Percentiles rank a stretch among this genome's conserved stretches.
Evolutionary conservation across 2,797 vertebrate species (phyloP).

Genomic region (Hapalemur alaotrensis): DNA sequence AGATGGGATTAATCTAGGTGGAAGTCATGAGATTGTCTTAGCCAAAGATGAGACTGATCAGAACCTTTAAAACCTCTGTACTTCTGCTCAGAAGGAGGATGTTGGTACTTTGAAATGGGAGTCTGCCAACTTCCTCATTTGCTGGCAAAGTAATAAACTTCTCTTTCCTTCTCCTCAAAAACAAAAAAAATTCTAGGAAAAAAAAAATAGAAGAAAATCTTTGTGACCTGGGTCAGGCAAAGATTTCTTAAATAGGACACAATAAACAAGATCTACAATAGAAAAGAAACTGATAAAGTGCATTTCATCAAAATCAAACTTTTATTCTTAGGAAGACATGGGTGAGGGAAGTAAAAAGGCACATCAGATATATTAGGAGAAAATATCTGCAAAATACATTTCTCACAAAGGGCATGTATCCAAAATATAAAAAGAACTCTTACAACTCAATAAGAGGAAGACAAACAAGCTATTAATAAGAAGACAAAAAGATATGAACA

Average conservation of each 20-base stretch:
- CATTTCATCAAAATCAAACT: slow-evolving; percentile 42
- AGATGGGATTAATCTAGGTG: no score
- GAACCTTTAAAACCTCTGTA: no score
- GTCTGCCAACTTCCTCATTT: no score
- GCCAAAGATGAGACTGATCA: no score
- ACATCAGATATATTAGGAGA: background rate
- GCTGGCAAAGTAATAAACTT: no score
- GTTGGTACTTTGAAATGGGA: no score
- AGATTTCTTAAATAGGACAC: background rate
- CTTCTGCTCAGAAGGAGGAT: no score
- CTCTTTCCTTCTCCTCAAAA: no score
- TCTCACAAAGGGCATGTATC: background rate
- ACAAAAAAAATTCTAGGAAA: background rate
- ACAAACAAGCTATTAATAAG: background rate
- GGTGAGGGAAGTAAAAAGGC: background rate
- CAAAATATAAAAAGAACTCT: background rate
- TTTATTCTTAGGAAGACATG: background rate
- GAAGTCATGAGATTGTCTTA: no score
- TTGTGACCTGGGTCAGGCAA: background rate
- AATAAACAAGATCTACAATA: background rate
- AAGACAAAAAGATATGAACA: background rate
- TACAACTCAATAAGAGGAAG: background rate
- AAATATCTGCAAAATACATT: background rate
- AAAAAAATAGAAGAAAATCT: slow-evolving; percentile 12
- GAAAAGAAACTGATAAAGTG: background rate